phyloP scores from a whole-genome alignment of 2,113 vertebrate species.

The Syrrhaptes paradoxus region DNA sequence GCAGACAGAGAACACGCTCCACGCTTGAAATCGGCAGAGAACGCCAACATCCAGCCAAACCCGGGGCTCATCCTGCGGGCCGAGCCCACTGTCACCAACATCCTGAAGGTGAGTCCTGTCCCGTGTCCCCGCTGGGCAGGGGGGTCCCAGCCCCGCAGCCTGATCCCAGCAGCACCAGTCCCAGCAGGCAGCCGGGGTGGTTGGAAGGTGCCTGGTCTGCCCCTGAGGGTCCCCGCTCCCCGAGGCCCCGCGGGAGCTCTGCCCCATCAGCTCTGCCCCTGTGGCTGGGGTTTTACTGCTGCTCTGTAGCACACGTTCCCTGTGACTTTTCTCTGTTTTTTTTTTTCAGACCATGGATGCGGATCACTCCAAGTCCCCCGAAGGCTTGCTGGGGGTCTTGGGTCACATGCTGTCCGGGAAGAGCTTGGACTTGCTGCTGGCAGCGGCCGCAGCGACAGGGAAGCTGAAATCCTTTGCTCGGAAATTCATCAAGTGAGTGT shows the following conservation, averaged over 20 bases:
- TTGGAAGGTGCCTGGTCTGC: background rate
- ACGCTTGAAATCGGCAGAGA: slow-evolving; percentile 88
- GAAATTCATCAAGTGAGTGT: slow-evolving; percentile 95
- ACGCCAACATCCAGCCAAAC: slow-evolving; percentile 96
- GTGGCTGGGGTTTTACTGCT: background rate
- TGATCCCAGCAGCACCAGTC: background rate
- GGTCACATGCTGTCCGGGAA: slow-evolving; percentile 99
- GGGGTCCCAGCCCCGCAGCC: background rate
- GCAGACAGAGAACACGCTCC: slow-evolving; percentile 90
- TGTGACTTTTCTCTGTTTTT: background rate
- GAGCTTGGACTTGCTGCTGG: slow-evolving; percentile 91
- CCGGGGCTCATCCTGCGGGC: slow-evolving; percentile 93
- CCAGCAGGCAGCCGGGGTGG: background rate
- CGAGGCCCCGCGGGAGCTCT: background rate
- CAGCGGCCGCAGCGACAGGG: slow-evolving; percentile 92
- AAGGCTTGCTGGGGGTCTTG: slow-evolving; percentile 92
- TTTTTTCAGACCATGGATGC: slow-evolving; percentile 91
- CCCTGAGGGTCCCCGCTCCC: background rate
- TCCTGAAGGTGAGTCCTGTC: slow-evolving; percentile 85
- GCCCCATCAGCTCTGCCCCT: background rate
- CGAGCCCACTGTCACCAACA: slow-evolving; percentile 97
- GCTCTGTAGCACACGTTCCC: background rate
- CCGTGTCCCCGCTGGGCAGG: rapidly evolving
- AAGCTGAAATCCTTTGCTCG: slow-evolving; percentile 96
- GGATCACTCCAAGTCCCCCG: slow-evolving; percentile 96